Evolutionary conservation across 2,797 vertebrate genomes (phyloP), one percentile per base, ranked within the genome.

Genomic region (Pogonophryne albipinna): DNA sequence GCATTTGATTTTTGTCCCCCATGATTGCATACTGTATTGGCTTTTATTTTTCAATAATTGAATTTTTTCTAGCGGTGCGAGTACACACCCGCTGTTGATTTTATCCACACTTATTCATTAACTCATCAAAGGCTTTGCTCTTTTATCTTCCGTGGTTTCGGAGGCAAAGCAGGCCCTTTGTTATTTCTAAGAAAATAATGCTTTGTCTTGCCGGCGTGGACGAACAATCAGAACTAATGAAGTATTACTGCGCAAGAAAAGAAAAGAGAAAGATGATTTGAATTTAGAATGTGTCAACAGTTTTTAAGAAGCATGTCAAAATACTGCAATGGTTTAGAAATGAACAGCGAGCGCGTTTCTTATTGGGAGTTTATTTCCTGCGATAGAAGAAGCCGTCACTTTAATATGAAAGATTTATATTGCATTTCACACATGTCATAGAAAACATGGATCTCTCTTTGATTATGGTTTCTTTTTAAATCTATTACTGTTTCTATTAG

Each of bases 211-310:
- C 78, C 69, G 53, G 69, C 76, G 83, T 84, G 83, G 80, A 79
- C 78, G 87, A 87, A 81, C 86, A 91, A 84, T 87, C 84, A 56
- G 38, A 80, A 74, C 80, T 90, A 90, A 93, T 86, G 79, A 91
- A 91, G 80, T 87, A 86, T 89, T 85, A 75, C 84, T 85, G 80
- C 74, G 59, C 53, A 23, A 2, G 52, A 79, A 49, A 83, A 80
- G 79, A 79, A 83, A 86, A 78, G 65, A 76, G 81, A 84, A 67
- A 41, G 68, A 82, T 66, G 58, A 79, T 84, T 93, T 90, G 88
- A 82, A 92, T 93, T 92, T 89, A 75, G 77, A 80, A 86, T 42
- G 65, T 89, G 88, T 90, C 89, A 89, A 91, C 86, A 82, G 77
- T 85, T 91, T 89, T 84, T 69, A 62, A 82, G 70, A 74, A 75